Conservation (phyloP, 2,797 vertebrate species). For the Scolopax rusticola region DNA sequence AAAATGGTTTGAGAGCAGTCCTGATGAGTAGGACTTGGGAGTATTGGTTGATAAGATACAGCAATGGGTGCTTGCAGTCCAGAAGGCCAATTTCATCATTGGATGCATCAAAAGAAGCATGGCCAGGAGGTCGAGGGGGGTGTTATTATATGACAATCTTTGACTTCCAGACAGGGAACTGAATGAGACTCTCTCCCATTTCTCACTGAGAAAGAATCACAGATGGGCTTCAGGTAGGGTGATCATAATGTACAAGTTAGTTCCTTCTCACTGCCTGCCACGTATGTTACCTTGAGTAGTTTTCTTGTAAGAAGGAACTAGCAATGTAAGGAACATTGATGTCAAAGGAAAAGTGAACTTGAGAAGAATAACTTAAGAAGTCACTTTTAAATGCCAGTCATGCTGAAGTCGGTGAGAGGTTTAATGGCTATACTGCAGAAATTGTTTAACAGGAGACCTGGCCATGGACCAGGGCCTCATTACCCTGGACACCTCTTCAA, state of each 20-base stretch:
- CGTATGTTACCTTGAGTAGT: background rate
- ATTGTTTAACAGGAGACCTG: background rate
- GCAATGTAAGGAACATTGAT: background rate
- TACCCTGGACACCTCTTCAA: background rate
- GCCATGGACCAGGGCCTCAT: background rate
- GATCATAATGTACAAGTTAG: rapidly evolving
- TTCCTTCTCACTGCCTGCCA: background rate
- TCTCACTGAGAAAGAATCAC: background rate
- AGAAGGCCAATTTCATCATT: background rate
- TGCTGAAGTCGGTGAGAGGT: background rate
- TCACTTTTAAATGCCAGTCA: background rate
- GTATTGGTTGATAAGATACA: background rate
- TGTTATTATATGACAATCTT: background rate
- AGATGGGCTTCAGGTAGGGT: background rate
- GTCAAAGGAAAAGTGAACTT: background rate
- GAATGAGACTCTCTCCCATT: background rate
- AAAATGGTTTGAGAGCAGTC: background rate
- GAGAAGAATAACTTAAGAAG: background rate
- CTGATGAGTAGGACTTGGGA: background rate
- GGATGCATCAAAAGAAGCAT: background rate
- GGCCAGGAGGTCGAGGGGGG: background rate
- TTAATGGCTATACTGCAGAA: background rate
- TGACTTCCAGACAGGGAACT: background rate
- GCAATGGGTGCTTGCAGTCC: background rate
- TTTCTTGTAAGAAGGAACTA: background rate